phyloP scores from a whole-genome alignment of 2,888 invertebrate species.

The Tethea ocularis region DNA sequence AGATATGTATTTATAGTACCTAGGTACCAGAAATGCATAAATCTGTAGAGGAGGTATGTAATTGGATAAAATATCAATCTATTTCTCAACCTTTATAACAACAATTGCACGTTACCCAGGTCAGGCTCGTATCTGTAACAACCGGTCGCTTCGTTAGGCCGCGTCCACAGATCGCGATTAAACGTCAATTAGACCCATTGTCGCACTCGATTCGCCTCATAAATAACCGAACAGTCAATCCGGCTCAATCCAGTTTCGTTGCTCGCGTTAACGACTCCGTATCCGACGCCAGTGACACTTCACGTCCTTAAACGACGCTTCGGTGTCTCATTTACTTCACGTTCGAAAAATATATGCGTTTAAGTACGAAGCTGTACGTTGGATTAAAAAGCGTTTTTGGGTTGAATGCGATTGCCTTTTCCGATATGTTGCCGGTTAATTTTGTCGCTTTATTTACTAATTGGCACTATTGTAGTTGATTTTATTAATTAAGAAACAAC shows the following conservation, averaged over 20 bases:
- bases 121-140: conserved; percentile 33
- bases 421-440: neutral
- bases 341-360: conserved; percentile 33
- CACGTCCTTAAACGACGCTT: conserved; percentile 39
- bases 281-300: conserved; percentile 42
- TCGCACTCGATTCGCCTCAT: conserved; percentile 60
- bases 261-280: conserved; percentile 47
- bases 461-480: neutral
- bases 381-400: conserved; percentile 14
- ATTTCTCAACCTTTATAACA: conserved; percentile 25
- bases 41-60: neutral
- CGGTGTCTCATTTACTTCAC: conserved; percentile 45
- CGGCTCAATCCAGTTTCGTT: conserved; percentile 47
- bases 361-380: conserved; percentile 14
- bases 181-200: conserved; percentile 77
- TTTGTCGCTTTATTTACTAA: conserved; percentile 2
- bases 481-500: neutral
- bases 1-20: too few species aligned
- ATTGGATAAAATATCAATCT: conserved; percentile 14
- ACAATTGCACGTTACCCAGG: conserved; percentile 19
- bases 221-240: conserved; percentile 64
- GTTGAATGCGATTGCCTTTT: conserved; percentile 19
- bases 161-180: conserved; percentile 61
- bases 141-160: conserved; percentile 62
- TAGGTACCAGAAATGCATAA: neutral